A percentile compares a stretch with the other conserved stretches of the same genome.
Conservation (phyloP, 2,797 vertebrate species). For the Anguilla pacifica region DNA sequence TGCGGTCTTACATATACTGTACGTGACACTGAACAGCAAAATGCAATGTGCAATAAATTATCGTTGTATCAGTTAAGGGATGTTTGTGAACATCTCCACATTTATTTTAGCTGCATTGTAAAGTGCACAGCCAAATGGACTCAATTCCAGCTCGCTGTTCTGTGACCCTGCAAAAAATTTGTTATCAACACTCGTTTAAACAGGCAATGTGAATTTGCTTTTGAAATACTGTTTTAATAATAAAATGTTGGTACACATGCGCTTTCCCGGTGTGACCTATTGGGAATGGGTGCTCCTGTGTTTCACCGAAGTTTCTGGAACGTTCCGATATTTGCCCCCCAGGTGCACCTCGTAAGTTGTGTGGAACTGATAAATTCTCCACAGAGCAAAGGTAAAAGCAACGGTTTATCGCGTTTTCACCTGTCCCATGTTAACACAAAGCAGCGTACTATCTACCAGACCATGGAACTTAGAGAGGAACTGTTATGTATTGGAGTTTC, state of each 20-base stretch:
- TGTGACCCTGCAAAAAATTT: conserved; percentile 38
- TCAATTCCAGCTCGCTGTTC: conserved; percentile 43
- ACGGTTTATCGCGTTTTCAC: background rate
- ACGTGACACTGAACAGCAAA: conserved; percentile 65
- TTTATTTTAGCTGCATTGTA: background rate
- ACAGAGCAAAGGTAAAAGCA: too few species aligned
- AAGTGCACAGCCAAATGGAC: too few species aligned
- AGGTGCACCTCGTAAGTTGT: too few species aligned
- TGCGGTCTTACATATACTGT: conserved; percentile 51
- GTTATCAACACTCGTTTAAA: conserved; percentile 72
- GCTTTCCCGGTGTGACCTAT: background rate
- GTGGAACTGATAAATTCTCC: too few species aligned
- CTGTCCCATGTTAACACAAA: background rate
- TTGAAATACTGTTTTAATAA: conserved; percentile 67
- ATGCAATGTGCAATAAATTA: conserved; percentile 62
- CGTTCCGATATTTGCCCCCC: too few species aligned
- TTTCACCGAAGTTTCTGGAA: too few species aligned
- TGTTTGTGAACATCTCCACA: conserved; percentile 41
- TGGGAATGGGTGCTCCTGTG: background rate
- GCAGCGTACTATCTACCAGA: background rate
- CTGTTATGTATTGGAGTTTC: background rate
- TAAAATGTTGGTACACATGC: conserved; percentile 62
- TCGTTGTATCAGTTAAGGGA: conserved; percentile 54
- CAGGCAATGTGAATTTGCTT: conserved; percentile 74
- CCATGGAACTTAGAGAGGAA: background rate